These are phyloP conservation scores for Brachyopa scutellaris DNA, from an alignment of 2,888 invertebrate species.

Conservation along the genomic window DNA sequence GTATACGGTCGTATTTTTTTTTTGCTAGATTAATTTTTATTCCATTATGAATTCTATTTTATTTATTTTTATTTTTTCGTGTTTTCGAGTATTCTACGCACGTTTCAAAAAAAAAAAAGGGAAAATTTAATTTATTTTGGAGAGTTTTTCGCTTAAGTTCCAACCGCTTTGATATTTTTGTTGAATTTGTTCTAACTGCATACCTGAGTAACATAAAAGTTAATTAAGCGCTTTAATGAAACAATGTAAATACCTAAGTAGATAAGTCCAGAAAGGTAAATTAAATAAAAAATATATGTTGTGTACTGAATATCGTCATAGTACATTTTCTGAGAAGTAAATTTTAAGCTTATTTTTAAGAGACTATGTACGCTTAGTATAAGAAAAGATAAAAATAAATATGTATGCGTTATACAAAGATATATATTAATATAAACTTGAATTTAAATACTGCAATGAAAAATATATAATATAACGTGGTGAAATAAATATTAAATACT, in stretches of 20 bases:
- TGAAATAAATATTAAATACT: too few relatives aligned
- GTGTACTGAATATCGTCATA: too few relatives aligned
- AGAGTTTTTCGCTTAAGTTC: conserved; percentile 1
- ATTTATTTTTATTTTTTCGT: not conserved
- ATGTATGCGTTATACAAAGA: conserved; percentile 12
- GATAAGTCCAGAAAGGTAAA: not conserved
- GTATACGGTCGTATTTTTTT: conserved; percentile 16
- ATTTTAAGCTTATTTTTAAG: conserved; percentile 32
- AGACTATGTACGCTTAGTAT: conserved; percentile 59
- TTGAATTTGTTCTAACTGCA: conserved; percentile 25
- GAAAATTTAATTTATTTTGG: not conserved
- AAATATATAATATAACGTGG: too few relatives aligned
- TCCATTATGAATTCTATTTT: not conserved
- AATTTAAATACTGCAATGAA: conserved; percentile 38
- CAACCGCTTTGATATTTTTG: conserved; percentile 62
- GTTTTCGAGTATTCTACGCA: conserved; percentile 1
- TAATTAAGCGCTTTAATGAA: not conserved
- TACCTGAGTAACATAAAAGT: conserved; percentile 47
- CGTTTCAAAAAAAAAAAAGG: not conserved
- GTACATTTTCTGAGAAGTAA: too few relatives aligned
- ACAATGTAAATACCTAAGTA: conserved; percentile 5
- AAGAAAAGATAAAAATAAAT: conserved; percentile 7
- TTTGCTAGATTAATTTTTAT: not conserved
- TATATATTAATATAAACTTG: conserved; percentile 35
- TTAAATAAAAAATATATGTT: not conserved